These are phyloP conservation scores for Eupeodes latifasciatus DNA, from an alignment of 2,888 invertebrate species.

Conservation along the genomic window DNA sequence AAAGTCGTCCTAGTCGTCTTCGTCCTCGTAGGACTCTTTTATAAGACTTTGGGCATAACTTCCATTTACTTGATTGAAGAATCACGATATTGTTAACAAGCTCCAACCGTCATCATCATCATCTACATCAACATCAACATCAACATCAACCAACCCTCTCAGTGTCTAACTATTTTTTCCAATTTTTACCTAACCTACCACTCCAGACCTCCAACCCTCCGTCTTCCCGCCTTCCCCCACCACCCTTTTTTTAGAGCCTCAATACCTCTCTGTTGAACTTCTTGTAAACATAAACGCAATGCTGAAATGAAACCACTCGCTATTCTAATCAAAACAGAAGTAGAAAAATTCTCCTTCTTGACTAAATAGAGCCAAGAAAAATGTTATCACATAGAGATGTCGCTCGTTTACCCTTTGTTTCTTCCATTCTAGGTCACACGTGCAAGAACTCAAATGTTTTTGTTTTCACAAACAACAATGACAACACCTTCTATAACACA, in stretches of 20 bases:
- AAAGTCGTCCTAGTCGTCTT: neutral
- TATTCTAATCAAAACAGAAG: conserved; percentile 28
- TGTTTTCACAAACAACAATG: conserved; percentile 47
- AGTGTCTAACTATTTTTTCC: conserved; percentile 56
- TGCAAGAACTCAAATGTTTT: conserved; percentile 49
- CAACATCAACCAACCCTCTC: conserved; percentile 6
- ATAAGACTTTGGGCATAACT: conserved; percentile 49
- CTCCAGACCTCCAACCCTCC: neutral
- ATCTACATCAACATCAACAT: too few species aligned
- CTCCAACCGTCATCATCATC: conserved; percentile 31
- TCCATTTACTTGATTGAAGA: conserved; percentile 73
- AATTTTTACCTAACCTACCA: neutral
- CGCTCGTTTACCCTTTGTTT: conserved; percentile 71
- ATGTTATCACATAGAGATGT: conserved; percentile 72
- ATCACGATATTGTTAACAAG: conserved; percentile 69
- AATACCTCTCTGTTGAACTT: conserved; percentile 20
- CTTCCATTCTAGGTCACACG: conserved; percentile 73
- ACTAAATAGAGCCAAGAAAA: conserved; percentile 48
- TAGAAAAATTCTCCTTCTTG: conserved; percentile 9
- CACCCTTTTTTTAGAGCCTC: neutral
- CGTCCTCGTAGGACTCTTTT: neutral
- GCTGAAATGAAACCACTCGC: neutral
- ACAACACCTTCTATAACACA: conserved; percentile 57
- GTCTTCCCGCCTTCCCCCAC: neutral
- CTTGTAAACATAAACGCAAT: neutral